Percentiles rank a stretch among this genome's conserved stretches.
These are phyloP conservation scores for Tarsius wallacei DNA, from an alignment of 2,797 vertebrate species.

Conservation along the genomic window DNA sequence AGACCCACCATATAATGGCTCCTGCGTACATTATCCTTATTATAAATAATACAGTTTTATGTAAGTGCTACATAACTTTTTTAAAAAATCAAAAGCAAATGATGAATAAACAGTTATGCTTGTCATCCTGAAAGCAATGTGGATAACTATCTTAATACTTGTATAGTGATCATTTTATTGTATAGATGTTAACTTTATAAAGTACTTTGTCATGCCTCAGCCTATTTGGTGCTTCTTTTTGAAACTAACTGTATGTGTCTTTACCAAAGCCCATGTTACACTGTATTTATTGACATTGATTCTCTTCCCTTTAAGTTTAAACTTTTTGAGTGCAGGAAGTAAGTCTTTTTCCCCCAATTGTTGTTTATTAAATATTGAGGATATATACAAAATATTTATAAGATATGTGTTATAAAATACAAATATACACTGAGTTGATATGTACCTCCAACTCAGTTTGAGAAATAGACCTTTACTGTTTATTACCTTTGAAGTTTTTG, in stretches of 20 bases:
- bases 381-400: not conserved
- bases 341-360: not conserved
- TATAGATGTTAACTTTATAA: not conserved
- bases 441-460: not conserved
- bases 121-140: not conserved
- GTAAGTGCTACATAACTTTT: slow-evolving; percentile 25
- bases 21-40: not conserved
- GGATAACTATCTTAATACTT: not conserved
- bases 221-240: not conserved
- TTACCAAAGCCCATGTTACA: not conserved
- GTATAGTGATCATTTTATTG: not conserved
- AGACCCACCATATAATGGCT: not conserved
- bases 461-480: not conserved
- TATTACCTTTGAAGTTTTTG: slow-evolving; percentile 26
- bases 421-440: not conserved
- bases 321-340: not conserved
- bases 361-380: slow-evolving; percentile 34
- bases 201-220: not conserved
- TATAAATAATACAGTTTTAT: not conserved
- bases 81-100: not conserved
- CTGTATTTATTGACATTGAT: not conserved
- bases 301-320: slow-evolving; percentile 3
- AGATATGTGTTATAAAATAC: not conserved
- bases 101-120: not conserved
- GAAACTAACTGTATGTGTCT: not conserved